Evolutionary conservation across 2,888 invertebrate genomes (phyloP), one percentile per base, ranked within the genome.

Genomic region (Tortrix viridana): DNA sequence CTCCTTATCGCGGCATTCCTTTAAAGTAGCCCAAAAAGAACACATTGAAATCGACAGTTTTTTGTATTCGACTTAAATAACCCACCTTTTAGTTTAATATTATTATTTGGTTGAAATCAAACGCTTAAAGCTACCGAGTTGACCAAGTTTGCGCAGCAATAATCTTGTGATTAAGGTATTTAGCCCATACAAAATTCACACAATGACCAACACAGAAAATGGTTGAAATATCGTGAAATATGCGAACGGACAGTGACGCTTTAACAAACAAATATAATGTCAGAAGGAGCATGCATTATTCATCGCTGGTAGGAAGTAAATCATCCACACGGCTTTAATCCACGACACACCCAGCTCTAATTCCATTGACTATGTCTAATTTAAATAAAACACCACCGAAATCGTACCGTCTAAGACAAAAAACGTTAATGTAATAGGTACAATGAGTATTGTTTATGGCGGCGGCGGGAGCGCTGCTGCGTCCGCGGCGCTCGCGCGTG

Each of bases 1-100:
- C 88, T 88, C 83, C 88, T 90, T 89, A 90, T 89, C 89, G 87
- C 88, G 88, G 89, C 87, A 89, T 89, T 88, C 89, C 77, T 89
- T 86, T 88, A 85, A 88, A 86, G 88, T 85, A 84, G 84, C 79
- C 84, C 81, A 86, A 89, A 89, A 89, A 85, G 84, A 87, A 85
- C 71, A 74, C 68, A 74, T 77, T 79, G 73, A 80, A 79, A 82
- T 82, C 80, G 80, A 71, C 81, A 74, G 80, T 83, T 86, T 77
- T 88, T 86, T 85, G 75, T 87, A 79, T 82, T 84, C 75, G 76
- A 72, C 81, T 84, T 84, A 86, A 88, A 85, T 87, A 86, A 80
- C 82, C 80, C 76, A 54, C 58, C 63, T 53, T 63, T 62, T 75
- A 72, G 76, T 80, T 85, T 84, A 79, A 74, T 65, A 68, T 77